Percentiles rank a stretch among this genome's conserved stretches.
Evolutionary conservation across 2,113 vertebrate genomes (phyloP).

Genomic region (Peromyscus polionotus): DNA sequence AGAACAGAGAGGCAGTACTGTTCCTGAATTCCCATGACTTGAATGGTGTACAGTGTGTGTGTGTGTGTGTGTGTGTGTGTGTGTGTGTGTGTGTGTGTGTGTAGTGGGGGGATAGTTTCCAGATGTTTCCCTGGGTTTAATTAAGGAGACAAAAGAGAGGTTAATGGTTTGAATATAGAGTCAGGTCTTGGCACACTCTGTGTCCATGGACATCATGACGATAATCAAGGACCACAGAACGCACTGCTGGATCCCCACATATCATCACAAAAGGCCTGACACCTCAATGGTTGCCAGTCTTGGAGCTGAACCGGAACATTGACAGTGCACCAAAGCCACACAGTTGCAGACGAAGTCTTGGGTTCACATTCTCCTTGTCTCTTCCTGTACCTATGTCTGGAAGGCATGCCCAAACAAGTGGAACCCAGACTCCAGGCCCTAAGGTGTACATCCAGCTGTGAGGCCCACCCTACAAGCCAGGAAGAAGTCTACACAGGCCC

Average conservation of each 20-base stretch:
- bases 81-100: too few species aligned
- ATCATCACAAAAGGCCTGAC: not conserved
- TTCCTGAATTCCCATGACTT: not conserved
- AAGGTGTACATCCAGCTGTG: not conserved
- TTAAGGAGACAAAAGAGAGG: not conserved
- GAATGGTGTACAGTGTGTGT: too few species aligned
- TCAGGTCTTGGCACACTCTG: not conserved
- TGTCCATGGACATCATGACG: not conserved
- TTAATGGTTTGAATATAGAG: not conserved
- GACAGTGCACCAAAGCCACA: not conserved
- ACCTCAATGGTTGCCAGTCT: too few species aligned
- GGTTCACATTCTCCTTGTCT: not conserved
- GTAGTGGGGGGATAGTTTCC: not conserved
- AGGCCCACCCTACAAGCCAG: not conserved
- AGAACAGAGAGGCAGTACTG: not conserved
- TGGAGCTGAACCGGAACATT: not conserved
- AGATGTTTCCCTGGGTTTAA: slow-evolving; percentile 3
- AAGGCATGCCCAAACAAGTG: not conserved
- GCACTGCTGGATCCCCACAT: not conserved
- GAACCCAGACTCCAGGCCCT: not conserved
- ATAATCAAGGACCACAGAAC: not conserved
- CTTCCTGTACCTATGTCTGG: not conserved
- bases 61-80: too few species aligned
- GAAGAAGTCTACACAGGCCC: not conserved
- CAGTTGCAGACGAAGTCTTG: not conserved